These are phyloP conservation scores for Plodia interpunctella DNA, from an alignment of 1,140 invertebrate species.

Conservation along the genomic window DNA sequence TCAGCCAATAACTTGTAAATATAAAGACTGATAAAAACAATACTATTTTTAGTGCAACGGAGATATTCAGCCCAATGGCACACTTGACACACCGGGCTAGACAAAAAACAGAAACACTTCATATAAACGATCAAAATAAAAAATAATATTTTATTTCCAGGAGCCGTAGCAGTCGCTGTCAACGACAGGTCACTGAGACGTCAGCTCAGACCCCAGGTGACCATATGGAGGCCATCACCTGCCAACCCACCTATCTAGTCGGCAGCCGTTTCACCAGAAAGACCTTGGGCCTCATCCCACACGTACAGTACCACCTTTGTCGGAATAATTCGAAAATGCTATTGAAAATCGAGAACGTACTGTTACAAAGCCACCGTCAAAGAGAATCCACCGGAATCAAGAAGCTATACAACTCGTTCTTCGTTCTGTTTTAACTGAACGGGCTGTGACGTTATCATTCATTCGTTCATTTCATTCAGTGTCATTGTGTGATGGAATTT, in stretches of 20 bases:
- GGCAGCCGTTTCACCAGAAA: constrained; percentile 60
- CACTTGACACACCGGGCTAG: too few relatives aligned
- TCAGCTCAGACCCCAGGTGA: constrained; percentile 16
- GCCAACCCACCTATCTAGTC: constrained; percentile 50
- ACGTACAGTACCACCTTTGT: constrained; percentile 60
- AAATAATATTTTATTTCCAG: too few relatives aligned
- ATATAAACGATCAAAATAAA: too few relatives aligned
- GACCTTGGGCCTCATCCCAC: constrained; percentile 41
- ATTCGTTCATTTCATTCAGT: constrained; percentile 57
- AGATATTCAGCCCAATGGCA: too few relatives aligned
- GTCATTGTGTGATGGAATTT: constrained; percentile 63
- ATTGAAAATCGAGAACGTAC: constrained; percentile 82
- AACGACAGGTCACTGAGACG: constrained; percentile 18
- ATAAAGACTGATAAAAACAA: too few relatives aligned
- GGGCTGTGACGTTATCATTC: constrained; percentile 25
- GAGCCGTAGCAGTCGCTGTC: constrained; percentile 55
- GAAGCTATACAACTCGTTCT: constrained; percentile 90
- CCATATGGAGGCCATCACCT: constrained; percentile 55
- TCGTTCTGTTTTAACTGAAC: constrained; percentile 86
- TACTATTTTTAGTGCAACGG: too few relatives aligned
- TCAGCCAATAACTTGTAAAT: too few relatives aligned
- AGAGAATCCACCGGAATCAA: constrained; percentile 88
- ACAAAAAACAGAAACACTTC: too few relatives aligned
- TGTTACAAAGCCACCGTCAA: constrained; percentile 87
- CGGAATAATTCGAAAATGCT: constrained; percentile 76